Conservation (phyloP, 2,888 invertebrate species). For the Agrochola litura region DNA sequence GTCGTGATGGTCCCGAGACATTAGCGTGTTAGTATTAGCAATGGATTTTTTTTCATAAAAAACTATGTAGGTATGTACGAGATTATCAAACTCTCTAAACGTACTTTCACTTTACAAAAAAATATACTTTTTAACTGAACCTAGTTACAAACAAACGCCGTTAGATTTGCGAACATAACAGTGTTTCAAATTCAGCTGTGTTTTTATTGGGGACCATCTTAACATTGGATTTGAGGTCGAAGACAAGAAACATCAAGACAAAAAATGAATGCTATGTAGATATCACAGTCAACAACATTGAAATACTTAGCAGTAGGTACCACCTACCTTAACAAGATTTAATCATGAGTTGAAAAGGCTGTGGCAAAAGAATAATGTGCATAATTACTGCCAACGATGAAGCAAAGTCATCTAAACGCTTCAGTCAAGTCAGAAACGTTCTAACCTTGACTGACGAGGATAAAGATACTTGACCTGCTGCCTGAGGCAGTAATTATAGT, state of each 20-base stretch:
- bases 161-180: conserved; percentile 47
- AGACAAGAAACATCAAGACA: conserved; percentile 6
- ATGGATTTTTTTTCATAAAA: neutral
- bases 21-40: neutral
- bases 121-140: conserved; percentile 36
- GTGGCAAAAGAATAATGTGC: conserved; percentile 32
- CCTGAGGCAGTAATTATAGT: conserved; percentile 28
- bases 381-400: conserved; percentile 39
- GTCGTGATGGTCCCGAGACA: neutral
- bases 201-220: conserved; percentile 17
- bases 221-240: conserved; percentile 16
- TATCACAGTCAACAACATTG: neutral
- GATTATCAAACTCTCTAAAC: conserved; percentile 47
- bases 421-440: conserved; percentile 23
- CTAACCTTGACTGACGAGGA: conserved; percentile 49
- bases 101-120: conserved; percentile 60
- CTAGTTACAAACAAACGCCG: conserved; percentile 40
- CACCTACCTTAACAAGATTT: neutral
- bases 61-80: conserved; percentile 4
- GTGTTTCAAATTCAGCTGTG: conserved; percentile 22
- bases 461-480: conserved; percentile 33
- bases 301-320: conserved; percentile 2
- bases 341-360: conserved; percentile 24
- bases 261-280: neutral
- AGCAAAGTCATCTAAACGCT: conserved; percentile 40